Conservation (phyloP, 1,140 invertebrate genomes). For the Aphaenogaster rudis region DNA sequence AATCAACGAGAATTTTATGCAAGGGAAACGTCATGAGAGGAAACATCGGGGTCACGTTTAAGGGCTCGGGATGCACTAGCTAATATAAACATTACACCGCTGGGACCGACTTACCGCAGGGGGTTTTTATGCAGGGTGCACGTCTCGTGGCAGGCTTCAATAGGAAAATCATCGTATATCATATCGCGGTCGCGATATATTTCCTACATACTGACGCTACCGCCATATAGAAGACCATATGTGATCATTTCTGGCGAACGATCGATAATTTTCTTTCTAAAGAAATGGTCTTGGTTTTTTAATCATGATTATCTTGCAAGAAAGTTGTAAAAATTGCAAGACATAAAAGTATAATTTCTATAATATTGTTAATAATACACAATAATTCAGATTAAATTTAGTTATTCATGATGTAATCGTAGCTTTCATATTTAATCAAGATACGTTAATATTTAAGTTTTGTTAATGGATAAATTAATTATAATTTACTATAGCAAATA, state of each 20-base stretch:
- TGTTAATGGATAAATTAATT: no score
- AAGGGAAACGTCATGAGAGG: conserved; percentile 54
- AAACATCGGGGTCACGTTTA: conserved; percentile 58
- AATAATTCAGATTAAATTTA: background rate
- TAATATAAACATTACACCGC: conserved; percentile 85
- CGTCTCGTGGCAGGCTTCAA: conserved; percentile 63
- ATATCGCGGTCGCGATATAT: conserved; percentile 53
- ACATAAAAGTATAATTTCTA: background rate
- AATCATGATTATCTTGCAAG: background rate
- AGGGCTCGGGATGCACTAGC: conserved; percentile 77
- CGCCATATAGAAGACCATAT: conserved; percentile 71
- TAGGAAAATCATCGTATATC: conserved; percentile 81
- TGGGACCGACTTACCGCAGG: conserved; percentile 73
- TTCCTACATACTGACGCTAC: conserved; percentile 14
- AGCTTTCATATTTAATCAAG: background rate
- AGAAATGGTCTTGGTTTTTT: background rate
- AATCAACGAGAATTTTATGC: conserved; percentile 77
- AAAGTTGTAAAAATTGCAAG: background rate
- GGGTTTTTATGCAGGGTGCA: conserved; percentile 66
- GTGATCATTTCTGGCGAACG: conserved; percentile 57
- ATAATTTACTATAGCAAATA: no score
- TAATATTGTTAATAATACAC: background rate
- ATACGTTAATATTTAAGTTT: background rate
- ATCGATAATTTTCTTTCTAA: conserved; percentile 64
- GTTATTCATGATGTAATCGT: background rate